Base-by-base conservation (phyloP, 2,888 invertebrate genomes). In the Chrysopilus asiliformis region DNA sequence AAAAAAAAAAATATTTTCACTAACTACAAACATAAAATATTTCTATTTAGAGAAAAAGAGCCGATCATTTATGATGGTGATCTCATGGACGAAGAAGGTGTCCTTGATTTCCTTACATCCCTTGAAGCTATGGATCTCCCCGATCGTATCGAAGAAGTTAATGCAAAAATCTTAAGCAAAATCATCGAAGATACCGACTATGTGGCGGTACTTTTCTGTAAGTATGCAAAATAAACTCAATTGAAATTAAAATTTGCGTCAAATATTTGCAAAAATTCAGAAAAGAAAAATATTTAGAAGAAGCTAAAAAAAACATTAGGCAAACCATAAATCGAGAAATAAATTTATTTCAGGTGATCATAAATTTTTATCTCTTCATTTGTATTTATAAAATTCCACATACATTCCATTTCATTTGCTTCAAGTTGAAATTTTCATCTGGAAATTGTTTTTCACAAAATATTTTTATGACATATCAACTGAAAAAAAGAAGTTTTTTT, bases 21-120 rank as follows among this genome's bases (percentile, higher is more conserved):
- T n/a, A n/a, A n/a, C n/a, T n/a, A n/a, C n/a, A n/a, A n/a, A n/a
- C n/a, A n/a, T n/a, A n/a, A n/a, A n/a, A n/a, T n/a, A n/a, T n/a
- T n/a, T n/a, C n/a, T 33, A 32, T 40, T 22, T 42, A 80, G 93
- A 67, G 86, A 93, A 66, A 89, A 85, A 67, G 86, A 90, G 70
- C 91, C 93, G 58, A 90, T 91, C 63, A 83, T 91, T 58, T 94
- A 91, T 68, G 91, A 93, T 69, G 93, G 89, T 68, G 90, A 91
- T 73, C 72, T 90, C 63, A 89, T 87, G 87, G 87, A 90, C 68
- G 90, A 90, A 66, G 89, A 89, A 63, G 82, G 76, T 60, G 90
- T 91, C 49, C 69, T 91, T 61, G 89, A 90, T 68, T 91, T 91
- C 68, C 70, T 91, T 53, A 90, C 90, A 53, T 89, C 89, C 58